Percentiles rank a stretch among this genome's conserved stretches.
These are phyloP conservation scores for Cichlasoma orientale DNA, from an alignment of 2,797 vertebrate species.

Conservation along the genomic window DNA sequence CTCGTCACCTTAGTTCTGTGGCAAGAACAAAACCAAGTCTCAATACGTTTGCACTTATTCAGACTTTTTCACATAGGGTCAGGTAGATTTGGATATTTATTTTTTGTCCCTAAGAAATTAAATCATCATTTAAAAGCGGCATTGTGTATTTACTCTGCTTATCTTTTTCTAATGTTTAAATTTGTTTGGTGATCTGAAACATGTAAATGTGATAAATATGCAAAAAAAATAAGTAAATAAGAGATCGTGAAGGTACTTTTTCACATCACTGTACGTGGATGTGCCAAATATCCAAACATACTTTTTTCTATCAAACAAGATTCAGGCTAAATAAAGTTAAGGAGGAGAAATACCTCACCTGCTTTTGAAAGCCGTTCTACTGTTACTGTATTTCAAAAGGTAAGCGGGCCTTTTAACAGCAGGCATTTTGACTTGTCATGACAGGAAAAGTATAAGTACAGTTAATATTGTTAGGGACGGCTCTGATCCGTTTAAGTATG, in stretches of 20 bases:
- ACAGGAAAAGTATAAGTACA: background rate
- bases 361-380: background rate
- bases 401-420: background rate
- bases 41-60: too few species aligned
- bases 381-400: background rate
- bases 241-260: background rate
- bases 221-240: background rate
- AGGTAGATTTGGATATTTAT: too few species aligned
- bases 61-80: too few species aligned
- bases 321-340: background rate
- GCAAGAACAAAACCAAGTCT: too few species aligned
- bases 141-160: too few species aligned
- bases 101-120: too few species aligned
- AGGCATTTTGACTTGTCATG: background rate
- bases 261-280: background rate
- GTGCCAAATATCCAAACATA: too few species aligned
- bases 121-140: too few species aligned
- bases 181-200: too few species aligned
- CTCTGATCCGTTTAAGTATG: constrained; percentile 10
- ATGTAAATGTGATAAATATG: too few species aligned
- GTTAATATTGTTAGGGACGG: background rate
- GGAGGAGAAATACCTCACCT: background rate
- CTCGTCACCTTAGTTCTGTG: too few species aligned
- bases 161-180: background rate
- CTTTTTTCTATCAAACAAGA: too few species aligned